Percentiles rank a stretch among this genome's conserved stretches.
Evolutionary conservation across 2,113 vertebrate genomes (phyloP).

Genomic region (Trochalopteron elliotii): DNA sequence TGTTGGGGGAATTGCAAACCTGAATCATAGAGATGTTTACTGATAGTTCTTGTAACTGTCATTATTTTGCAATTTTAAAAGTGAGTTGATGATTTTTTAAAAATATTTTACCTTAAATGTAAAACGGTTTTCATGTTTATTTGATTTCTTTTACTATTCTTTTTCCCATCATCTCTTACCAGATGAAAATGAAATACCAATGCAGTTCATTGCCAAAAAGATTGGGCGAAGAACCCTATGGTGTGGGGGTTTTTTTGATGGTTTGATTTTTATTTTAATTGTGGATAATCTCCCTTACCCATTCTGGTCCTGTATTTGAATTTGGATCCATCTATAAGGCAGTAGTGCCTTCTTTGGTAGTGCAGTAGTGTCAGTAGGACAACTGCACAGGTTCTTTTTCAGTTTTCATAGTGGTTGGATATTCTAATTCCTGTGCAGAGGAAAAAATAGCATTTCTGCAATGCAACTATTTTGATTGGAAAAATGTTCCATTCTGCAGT

Average conservation of each 20-base stretch:
- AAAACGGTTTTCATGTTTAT: neutral
- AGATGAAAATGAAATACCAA: neutral
- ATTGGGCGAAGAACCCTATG: neutral
- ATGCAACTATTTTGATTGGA: neutral
- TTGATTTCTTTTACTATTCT: neutral
- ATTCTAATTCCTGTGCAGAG: neutral
- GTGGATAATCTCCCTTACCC: neutral
- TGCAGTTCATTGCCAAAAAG: neutral
- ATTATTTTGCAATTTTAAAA: neutral
- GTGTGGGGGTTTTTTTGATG: fast-evolving
- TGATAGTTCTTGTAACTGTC: neutral
- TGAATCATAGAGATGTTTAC: neutral
- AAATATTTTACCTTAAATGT: neutral
- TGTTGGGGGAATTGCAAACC: neutral
- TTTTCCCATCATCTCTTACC: neutral
- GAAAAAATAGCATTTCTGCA: neutral
- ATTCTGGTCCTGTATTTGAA: neutral
- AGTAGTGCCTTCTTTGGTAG: neutral
- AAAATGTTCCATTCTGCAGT: neutral
- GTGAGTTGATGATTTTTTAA: neutral
- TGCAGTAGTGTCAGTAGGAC: neutral
- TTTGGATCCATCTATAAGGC: neutral
- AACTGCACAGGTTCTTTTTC: neutral
- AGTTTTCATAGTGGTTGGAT: neutral
- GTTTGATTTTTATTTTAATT: neutral